A percentile compares a stretch with the other conserved stretches of the same genome.
These are phyloP conservation scores for Hyphantria cunea DNA, from an alignment of 1,140 invertebrate genomes.

Conservation along the genomic window DNA sequence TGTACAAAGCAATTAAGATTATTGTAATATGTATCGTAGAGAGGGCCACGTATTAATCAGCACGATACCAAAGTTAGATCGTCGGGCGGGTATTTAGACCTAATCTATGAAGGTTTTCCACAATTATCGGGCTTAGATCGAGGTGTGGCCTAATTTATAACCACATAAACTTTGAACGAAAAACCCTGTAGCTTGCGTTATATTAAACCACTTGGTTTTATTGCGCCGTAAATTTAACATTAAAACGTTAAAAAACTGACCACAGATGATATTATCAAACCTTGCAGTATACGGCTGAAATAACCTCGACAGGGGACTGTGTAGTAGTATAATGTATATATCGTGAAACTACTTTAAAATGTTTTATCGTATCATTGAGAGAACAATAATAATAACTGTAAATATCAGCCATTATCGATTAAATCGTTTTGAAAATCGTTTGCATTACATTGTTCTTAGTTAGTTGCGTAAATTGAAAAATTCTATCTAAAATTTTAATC, in stretches of 20 bases:
- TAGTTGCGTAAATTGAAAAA: conserved; percentile 15
- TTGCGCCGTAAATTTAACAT: conserved; percentile 35
- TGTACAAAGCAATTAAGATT: conserved; percentile 16
- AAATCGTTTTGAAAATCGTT: background rate
- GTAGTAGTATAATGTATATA: too few relatives aligned
- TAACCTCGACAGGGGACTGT: background rate
- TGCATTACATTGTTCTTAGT: background rate
- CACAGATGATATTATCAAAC: conserved; percentile 16
- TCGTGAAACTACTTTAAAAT: background rate
- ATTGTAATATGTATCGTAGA: conserved; percentile 1
- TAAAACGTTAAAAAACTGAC: conserved; percentile 32
- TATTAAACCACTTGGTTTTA: conserved; percentile 35
- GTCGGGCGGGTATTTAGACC: conserved; percentile 16
- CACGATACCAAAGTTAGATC: conserved; percentile 6
- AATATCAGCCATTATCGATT: background rate
- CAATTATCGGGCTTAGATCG: conserved; percentile 40
- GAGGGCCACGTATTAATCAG: conserved; percentile 14
- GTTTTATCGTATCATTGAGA: conserved; percentile 4
- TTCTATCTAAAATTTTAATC: conserved; percentile 20
- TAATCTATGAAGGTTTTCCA: conserved; percentile 35
- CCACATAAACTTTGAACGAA: conserved; percentile 44
- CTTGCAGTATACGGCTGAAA: conserved; percentile 9
- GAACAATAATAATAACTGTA: conserved; percentile 6
- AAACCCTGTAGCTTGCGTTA: conserved; percentile 39
- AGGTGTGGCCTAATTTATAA: conserved; percentile 47